Conservation (phyloP, 2,113 vertebrate species). For the Siniperca chuatsi region DNA sequence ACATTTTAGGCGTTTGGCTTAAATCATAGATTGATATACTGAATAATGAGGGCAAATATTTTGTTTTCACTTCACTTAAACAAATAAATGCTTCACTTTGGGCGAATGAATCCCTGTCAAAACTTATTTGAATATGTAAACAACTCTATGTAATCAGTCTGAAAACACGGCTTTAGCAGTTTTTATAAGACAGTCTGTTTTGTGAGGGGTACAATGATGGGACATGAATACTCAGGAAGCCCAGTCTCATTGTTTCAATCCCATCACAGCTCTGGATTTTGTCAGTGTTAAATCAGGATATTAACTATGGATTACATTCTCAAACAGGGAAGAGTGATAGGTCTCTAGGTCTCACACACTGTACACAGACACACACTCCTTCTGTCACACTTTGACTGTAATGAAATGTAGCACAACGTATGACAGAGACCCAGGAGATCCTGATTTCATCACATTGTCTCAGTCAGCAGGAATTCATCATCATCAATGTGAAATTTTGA, state of each 20-base stretch:
- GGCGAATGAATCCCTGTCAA: background rate
- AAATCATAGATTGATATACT: background rate
- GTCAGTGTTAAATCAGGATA: background rate
- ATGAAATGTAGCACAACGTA: background rate
- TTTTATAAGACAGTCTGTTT: background rate
- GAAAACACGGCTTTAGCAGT: background rate
- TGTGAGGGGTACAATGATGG: background rate
- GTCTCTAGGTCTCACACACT: background rate
- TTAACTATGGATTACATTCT: background rate
- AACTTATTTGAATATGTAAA: background rate
- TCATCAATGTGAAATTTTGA: background rate
- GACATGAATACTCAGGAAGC: background rate
- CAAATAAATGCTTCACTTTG: background rate
- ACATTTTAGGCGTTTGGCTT: background rate
- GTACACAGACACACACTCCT: background rate
- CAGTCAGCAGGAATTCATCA: background rate
- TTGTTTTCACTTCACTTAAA: background rate
- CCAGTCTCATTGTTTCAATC: slow-evolving; percentile 22
- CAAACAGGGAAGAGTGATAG: background rate
- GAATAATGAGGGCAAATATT: background rate
- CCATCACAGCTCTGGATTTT: slow-evolving; percentile 8
- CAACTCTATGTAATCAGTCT: background rate
- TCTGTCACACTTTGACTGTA: background rate
- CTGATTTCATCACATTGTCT: background rate
- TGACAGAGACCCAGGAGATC: background rate